Evolutionary conservation across 2,113 vertebrate species (phyloP), one percentile per base, ranked within the genome.

Genomic region (Eptatretus burgeri): DNA sequence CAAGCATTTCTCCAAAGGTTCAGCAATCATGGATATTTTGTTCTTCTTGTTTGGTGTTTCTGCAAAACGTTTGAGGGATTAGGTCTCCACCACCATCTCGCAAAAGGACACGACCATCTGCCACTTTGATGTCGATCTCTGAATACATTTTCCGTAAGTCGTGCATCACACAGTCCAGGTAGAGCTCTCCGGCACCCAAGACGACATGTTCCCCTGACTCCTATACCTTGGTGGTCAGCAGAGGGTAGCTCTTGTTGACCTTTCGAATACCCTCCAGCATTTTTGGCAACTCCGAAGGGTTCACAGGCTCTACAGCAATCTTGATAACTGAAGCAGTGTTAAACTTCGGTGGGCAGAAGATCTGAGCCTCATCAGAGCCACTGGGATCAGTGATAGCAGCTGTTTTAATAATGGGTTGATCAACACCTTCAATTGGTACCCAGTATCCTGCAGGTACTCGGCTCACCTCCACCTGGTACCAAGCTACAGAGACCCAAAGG

Each of bases 1-100:
- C 0, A 98, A 79, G 1, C 91, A 89, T 68, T 98, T 98, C 75
- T 98, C 91, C 72, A 98, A 70, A 53, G 91, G 91, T 73, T 98
- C 91, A 0, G 91, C 91, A 67, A 98, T 98, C 91, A 98, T 98
- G 0, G 91, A 95, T 77, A 98, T 93, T 77, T 98, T 98, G 72
- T 98, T 98, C 74, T 98, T 98, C 74, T 98, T 98, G 78, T 98
- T 98, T 7, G 91, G 91, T 0, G 91, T 98, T 73, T 98, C 91
- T 16, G 91, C 89, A 64, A 98, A 98, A 70, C 91, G 95, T 73
- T 98, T 98, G 10, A 98, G 78, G 63, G 91, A 98, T 1, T 89
- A 98, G 0, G 91, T 98, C 74, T 98, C 91, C 65, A 98, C 89
- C 51, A 98, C 91, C 0, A 89, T 98, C 75, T 98, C 91, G 18